Evolutionary conservation across 2,797 vertebrate species (phyloP).

Genomic region (Galaxias olidus): DNA sequence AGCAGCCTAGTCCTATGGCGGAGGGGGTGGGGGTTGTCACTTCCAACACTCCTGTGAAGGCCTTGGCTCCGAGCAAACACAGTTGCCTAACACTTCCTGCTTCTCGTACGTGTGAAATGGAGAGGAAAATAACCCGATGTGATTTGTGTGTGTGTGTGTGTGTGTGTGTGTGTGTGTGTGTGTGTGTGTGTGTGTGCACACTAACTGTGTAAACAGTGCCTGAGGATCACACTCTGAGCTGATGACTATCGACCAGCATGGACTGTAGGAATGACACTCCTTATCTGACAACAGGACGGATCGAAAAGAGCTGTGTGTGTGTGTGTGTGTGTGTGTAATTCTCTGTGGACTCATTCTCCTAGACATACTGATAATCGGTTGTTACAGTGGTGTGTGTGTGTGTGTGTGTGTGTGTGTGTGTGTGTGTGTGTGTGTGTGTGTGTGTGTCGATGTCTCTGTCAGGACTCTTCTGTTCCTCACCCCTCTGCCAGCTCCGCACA

Average conservation of each 20-base stretch:
- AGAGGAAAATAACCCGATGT: constrained; percentile 34
- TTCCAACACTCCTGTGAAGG: constrained; percentile 29
- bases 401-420: constrained; percentile 7
- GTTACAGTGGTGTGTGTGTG: constrained; percentile 2
- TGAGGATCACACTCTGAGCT: constrained; percentile 38
- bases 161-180: neutral
- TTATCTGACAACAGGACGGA: constrained; percentile 50
- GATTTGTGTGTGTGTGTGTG: neutral
- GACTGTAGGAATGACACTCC: constrained; percentile 50
- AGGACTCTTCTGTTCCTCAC: constrained; percentile 58
- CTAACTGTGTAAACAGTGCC: constrained; percentile 62
- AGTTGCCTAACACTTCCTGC: constrained; percentile 22
- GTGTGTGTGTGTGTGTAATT: neutral
- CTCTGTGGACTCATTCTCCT: too few species aligned
- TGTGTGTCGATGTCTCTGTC: constrained; percentile 42
- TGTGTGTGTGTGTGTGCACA: constrained; percentile 37
- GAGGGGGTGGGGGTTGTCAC: constrained; percentile 20
- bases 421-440: neutral
- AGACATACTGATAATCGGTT: too few species aligned
- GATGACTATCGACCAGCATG: constrained; percentile 56
- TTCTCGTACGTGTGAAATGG: constrained; percentile 37
- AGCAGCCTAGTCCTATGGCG: constrained; percentile 14
- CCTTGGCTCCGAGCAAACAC: constrained; percentile 44
- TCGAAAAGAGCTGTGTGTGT: constrained; percentile 26
- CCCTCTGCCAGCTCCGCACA: constrained; percentile 53